Percentiles rank a stretch among this genome's conserved stretches.
Conservation (phyloP, 2,113 vertebrate species). For the Agelaius tricolor region DNA sequence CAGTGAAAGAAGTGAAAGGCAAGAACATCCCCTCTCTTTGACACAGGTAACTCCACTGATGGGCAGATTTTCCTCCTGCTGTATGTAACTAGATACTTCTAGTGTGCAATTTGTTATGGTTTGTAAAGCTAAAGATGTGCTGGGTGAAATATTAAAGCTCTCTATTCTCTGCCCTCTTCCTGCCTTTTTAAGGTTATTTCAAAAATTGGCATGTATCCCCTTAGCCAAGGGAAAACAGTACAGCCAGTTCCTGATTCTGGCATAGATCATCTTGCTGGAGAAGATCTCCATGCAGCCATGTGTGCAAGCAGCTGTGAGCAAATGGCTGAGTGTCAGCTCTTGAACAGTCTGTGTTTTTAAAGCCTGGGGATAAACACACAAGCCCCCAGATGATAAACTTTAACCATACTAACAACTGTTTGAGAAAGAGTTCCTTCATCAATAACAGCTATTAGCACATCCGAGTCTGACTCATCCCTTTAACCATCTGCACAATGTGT, state of each 20-base stretch:
- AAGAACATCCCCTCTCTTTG: neutral
- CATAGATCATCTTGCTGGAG: neutral
- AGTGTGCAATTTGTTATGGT: neutral
- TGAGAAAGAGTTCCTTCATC: constrained; percentile 5
- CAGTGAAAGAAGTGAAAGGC: neutral
- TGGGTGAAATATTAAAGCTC: neutral
- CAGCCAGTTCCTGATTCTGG: neutral
- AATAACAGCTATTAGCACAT: constrained; percentile 14
- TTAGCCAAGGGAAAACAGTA: neutral
- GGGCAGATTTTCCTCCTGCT: neutral
- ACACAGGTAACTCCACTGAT: neutral
- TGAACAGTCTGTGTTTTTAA: constrained; percentile 23
- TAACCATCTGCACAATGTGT: neutral
- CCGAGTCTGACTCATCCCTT: neutral
- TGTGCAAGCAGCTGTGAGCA: neutral
- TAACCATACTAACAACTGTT: constrained; percentile 7
- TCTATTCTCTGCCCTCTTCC: neutral
- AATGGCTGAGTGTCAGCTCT: neutral
- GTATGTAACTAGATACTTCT: neutral
- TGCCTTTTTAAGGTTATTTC: neutral
- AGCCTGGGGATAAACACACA: constrained; percentile 1
- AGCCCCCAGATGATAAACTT: neutral
- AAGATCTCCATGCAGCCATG: neutral
- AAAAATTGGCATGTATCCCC: neutral
- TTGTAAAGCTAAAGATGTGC: neutral